These are phyloP conservation scores for Zaprionus capensis DNA, from an alignment of 1,140 invertebrate genomes.

Conservation along the genomic window DNA sequence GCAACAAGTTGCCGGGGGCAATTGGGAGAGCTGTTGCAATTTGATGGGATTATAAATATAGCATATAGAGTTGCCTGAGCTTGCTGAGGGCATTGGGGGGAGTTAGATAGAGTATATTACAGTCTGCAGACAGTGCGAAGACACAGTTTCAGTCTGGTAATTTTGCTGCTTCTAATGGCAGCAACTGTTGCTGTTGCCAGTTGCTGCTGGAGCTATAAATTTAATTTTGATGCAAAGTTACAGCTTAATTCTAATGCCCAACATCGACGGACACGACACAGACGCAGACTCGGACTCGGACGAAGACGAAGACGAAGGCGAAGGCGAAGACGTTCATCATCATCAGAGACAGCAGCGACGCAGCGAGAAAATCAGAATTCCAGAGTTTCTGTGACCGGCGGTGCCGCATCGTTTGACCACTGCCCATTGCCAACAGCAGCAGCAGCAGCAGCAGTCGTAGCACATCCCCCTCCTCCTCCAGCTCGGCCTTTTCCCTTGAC, in stretches of 20 bases:
- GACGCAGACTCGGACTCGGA: neutral
- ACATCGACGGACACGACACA: slow-evolving; percentile 10
- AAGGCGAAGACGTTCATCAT: slow-evolving; percentile 42
- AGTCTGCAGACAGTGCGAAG: slow-evolving; percentile 7
- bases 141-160: slow-evolving; percentile 28
- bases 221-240: slow-evolving; percentile 78
- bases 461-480: neutral
- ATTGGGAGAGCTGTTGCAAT: neutral
- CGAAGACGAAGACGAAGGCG: neutral
- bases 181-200: slow-evolving; percentile 19
- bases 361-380: slow-evolving; percentile 56
- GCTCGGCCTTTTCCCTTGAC: neutral
- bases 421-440: slow-evolving; percentile 8
- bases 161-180: slow-evolving; percentile 49
- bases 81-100: neutral
- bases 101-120: neutral
- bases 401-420: slow-evolving; percentile 26
- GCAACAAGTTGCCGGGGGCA: neutral
- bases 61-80: neutral
- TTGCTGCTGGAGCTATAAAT: slow-evolving; percentile 63
- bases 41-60: slow-evolving; percentile 10
- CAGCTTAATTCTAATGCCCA: slow-evolving; percentile 77
- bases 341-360: slow-evolving; percentile 18
- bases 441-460: neutral
- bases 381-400: slow-evolving; percentile 67